phyloP scores from a whole-genome alignment of 2,888 invertebrate genomes.

The Sinohyriopsis cumingii region DNA sequence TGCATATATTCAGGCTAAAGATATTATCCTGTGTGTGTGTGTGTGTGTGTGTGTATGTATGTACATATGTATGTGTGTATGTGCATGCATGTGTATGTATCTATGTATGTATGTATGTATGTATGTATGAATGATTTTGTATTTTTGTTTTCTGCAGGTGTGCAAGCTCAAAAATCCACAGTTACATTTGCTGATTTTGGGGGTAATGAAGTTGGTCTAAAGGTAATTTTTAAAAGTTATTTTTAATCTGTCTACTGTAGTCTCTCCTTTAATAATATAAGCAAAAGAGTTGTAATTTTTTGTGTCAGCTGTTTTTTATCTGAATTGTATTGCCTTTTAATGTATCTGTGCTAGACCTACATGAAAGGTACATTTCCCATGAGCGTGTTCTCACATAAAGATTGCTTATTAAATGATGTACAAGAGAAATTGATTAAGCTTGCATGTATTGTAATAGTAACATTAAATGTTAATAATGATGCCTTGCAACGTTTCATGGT shows the following conservation, averaged over 20 bases:
- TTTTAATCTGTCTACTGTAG: background rate
- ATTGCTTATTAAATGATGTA: too few relatives aligned
- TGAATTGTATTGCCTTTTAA: background rate
- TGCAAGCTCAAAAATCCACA: slow-evolving; percentile 56
- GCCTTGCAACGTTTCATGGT: too few relatives aligned
- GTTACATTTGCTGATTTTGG: slow-evolving; percentile 84
- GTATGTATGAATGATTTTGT: background rate
- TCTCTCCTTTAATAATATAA: background rate
- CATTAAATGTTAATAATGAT: too few relatives aligned
- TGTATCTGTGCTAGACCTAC: background rate
- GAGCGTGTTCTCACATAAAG: too few relatives aligned
- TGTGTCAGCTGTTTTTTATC: background rate
- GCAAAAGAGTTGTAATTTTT: too few relatives aligned
- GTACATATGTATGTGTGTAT: background rate
- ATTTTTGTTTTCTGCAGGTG: slow-evolving; percentile 33
- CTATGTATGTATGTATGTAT: too few relatives aligned
- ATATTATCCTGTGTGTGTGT: too few relatives aligned
- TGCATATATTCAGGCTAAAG: too few relatives aligned
- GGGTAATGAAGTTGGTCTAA: slow-evolving; percentile 80
- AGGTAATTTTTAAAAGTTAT: slow-evolving; percentile 30
- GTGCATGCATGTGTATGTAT: background rate
- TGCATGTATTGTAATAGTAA: too few relatives aligned
- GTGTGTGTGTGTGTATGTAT: too few relatives aligned
- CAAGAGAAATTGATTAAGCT: too few relatives aligned
- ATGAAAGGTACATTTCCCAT: background rate